Conservation (phyloP, 2,797 vertebrate species). For the Enoplosus armatus region DNA sequence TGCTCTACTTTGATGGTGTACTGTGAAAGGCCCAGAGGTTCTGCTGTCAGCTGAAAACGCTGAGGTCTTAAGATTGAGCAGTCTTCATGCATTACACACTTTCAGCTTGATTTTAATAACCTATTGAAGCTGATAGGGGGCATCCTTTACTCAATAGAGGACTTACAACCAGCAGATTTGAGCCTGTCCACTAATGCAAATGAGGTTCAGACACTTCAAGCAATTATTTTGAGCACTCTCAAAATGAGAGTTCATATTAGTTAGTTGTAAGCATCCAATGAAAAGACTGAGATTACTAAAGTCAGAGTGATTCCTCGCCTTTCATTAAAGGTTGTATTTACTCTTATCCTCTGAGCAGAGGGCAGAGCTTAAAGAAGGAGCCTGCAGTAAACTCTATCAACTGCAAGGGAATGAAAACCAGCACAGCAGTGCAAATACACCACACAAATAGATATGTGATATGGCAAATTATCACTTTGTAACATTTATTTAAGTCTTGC, state of each 20-base stretch:
- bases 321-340: slow-evolving; percentile 7
- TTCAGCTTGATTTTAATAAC: slow-evolving; percentile 35
- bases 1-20: neutral
- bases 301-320: slow-evolving; percentile 52
- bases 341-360: slow-evolving; percentile 22
- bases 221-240: slow-evolving; percentile 1
- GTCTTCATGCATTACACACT: slow-evolving; percentile 42
- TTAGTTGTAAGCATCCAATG: neutral
- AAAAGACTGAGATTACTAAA: slow-evolving; percentile 9
- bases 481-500: neutral
- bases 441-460: neutral
- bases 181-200: slow-evolving; percentile 12
- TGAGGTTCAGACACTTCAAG: neutral
- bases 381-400: neutral
- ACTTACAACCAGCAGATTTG: slow-evolving; percentile 15
- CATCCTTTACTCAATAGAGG: slow-evolving; percentile 40
- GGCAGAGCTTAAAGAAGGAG: slow-evolving; percentile 3
- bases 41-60: slow-evolving; percentile 29
- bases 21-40: neutral
- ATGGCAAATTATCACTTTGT: neutral
- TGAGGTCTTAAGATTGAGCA: slow-evolving; percentile 17
- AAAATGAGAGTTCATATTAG: slow-evolving; percentile 21
- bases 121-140: slow-evolving; percentile 34
- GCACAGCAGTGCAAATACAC: slow-evolving; percentile 1
- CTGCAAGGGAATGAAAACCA: neutral